A percentile compares a stretch with the other conserved stretches of the same genome.
Conservation (phyloP, 2,888 invertebrate genomes). For the Crematogaster levior region DNA sequence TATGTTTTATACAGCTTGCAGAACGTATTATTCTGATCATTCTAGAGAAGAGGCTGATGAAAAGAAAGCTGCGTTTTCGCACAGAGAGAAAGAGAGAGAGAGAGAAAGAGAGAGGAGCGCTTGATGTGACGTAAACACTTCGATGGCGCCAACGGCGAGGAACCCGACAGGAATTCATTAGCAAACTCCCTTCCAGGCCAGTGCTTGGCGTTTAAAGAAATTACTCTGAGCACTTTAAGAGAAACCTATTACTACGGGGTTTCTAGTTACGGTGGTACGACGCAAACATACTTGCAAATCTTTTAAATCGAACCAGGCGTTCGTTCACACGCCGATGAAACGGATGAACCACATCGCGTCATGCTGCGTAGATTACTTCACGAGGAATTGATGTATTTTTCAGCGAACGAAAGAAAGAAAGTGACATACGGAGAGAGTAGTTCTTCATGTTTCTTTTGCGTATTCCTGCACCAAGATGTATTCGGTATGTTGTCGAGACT, state of each 20-base stretch:
- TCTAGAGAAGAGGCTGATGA: not conserved
- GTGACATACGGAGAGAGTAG: not conserved
- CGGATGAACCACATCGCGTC: not conserved
- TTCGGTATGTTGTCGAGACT: slow-evolving; percentile 57
- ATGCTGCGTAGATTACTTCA: slow-evolving; percentile 12
- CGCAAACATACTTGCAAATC: slow-evolving; percentile 1
- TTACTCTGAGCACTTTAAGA: slow-evolving; percentile 58
- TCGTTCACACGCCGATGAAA: not conserved
- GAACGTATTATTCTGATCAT: not conserved
- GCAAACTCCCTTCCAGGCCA: slow-evolving; percentile 53
- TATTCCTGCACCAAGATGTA: slow-evolving; percentile 70
- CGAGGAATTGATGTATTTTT: slow-evolving; percentile 40
- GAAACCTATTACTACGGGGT: slow-evolving; percentile 4
- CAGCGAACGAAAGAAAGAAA: slow-evolving; percentile 26
- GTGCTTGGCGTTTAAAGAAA: slow-evolving; percentile 67
- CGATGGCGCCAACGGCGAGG: slow-evolving; percentile 34
- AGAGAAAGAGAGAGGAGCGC: not conserved
- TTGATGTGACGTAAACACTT: slow-evolving; percentile 65
- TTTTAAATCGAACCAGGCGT: not conserved
- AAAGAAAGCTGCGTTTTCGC: not conserved
- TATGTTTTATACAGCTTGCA: not conserved
- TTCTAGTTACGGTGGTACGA: not conserved
- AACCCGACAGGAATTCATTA: slow-evolving; percentile 70
- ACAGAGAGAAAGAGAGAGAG: not conserved
- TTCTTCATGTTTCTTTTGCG: slow-evolving; percentile 3